A percentile compares a stretch with the other conserved stretches of the same genome.
Evolutionary conservation across 2,113 vertebrate genomes (phyloP).

Genomic region (Nesogale talazaci): DNA sequence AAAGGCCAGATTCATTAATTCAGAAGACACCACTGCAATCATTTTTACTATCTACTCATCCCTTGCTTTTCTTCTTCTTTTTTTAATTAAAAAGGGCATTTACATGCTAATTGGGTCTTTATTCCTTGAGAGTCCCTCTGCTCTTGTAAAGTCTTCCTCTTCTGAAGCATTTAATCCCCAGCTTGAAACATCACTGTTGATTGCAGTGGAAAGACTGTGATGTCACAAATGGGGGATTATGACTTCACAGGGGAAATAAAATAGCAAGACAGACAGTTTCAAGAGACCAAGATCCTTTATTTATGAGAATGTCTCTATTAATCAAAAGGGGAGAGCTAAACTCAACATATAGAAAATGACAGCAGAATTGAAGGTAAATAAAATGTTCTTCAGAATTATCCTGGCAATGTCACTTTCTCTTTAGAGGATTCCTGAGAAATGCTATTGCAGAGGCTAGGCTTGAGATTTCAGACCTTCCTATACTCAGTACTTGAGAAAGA

Average conservation of each 20-base stretch:
- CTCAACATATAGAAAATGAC: conserved; percentile 82
- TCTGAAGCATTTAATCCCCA: conserved; percentile 75
- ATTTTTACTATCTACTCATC: conserved; percentile 25
- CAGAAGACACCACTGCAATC: conserved; percentile 27
- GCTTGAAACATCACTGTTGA: conserved; percentile 76
- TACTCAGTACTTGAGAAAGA: conserved; percentile 61
- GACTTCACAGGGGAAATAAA: conserved; percentile 82
- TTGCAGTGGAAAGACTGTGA: conserved; percentile 75
- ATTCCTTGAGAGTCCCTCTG: conserved; percentile 71
- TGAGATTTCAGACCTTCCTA: conserved; percentile 67
- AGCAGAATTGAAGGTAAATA: conserved; percentile 81
- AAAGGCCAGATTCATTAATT: conserved; percentile 34
- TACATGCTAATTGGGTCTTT: conserved; percentile 77
- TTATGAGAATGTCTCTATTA: conserved; percentile 82
- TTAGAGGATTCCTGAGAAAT: conserved; percentile 75
- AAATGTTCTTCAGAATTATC: conserved; percentile 81
- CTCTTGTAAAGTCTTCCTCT: conserved; percentile 73
- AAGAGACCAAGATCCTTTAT: conserved; percentile 79
- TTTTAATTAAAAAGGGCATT: conserved; percentile 74
- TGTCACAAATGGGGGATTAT: conserved; percentile 82
- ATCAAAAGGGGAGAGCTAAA: conserved; percentile 71
- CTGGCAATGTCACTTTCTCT: conserved; percentile 82
- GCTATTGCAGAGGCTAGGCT: conserved; percentile 64
- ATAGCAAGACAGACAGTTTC: conserved; percentile 77
- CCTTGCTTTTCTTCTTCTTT: background rate